Percentiles rank a stretch among this genome's conserved stretches.
phyloP scores from a whole-genome alignment of 2,888 invertebrate species.

The Lasioglossum marginatum region DNA sequence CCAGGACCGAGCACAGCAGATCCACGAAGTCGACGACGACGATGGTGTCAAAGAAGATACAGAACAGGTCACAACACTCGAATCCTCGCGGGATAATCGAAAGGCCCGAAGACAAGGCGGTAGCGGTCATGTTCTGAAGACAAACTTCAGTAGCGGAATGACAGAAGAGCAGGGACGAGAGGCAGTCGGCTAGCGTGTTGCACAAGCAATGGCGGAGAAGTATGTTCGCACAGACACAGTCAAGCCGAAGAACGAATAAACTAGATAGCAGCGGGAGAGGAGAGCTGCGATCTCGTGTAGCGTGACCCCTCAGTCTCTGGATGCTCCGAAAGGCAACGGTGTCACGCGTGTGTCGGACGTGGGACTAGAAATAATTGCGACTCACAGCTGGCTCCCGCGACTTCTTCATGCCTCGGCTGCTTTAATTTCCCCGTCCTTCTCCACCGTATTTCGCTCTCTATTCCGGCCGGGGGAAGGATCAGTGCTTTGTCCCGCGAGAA shows the following conservation, averaged over 20 bases:
- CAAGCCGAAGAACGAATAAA: constrained; percentile 44
- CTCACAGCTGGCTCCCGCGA: constrained; percentile 45
- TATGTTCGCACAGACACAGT: constrained; percentile 35
- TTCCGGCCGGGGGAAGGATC: background rate
- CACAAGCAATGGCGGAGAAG: background rate
- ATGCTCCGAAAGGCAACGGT: constrained; percentile 10
- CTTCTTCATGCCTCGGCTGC: constrained; percentile 31
- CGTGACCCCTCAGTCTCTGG: constrained; percentile 36
- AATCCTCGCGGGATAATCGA: background rate
- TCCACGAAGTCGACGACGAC: background rate
- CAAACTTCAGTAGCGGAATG: constrained; percentile 40
- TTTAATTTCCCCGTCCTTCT: constrained; percentile 38
- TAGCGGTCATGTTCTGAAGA: constrained; percentile 30
- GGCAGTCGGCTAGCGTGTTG: constrained; percentile 1
- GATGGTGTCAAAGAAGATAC: background rate
- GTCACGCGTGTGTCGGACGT: constrained; percentile 51
- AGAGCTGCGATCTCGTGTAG: constrained; percentile 18
- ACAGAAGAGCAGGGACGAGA: constrained; percentile 27
- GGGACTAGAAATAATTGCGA: constrained; percentile 57
- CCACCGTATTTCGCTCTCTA: constrained; percentile 29
- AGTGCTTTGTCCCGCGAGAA: background rate
- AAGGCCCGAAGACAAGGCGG: constrained; percentile 4
- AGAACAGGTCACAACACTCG: constrained; percentile 9
- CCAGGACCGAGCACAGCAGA: background rate
- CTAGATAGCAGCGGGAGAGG: constrained; percentile 32